phyloP scores from a whole-genome alignment of 2,797 vertebrate genomes.

The Chiloscyllium punctatum region DNA sequence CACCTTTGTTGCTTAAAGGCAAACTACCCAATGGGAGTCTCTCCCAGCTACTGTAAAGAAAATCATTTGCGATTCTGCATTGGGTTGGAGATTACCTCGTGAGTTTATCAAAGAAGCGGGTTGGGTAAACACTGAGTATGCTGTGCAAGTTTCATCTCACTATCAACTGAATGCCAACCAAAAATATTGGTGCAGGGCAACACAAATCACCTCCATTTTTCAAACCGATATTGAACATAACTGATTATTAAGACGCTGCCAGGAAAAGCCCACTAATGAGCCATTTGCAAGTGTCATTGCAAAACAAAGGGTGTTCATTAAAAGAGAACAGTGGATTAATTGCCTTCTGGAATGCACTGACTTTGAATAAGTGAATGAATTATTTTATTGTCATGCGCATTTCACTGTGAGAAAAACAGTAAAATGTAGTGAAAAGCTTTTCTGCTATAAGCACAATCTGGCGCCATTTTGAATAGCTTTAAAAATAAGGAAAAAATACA shows the following conservation, averaged over 20 bases:
- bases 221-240: background rate
- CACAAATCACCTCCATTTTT: background rate
- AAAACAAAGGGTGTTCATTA: background rate
- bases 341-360: background rate
- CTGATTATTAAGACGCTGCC: background rate
- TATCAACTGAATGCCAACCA: background rate
- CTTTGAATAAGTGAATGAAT: no score
- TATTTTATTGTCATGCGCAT: no score
- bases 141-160: background rate
- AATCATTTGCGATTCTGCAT: background rate
- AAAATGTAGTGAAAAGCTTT: no score
- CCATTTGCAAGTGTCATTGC: background rate
- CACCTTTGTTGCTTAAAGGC: background rate
- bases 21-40: background rate
- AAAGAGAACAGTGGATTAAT: background rate
- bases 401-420: no score
- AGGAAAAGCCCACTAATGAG: background rate
- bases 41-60: background rate
- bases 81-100: background rate
- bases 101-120: background rate
- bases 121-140: background rate
- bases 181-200: background rate
- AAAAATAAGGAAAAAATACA: no score
- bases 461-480: no score
- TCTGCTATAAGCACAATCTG: no score